Percentiles rank a stretch among this genome's conserved stretches.
Evolutionary conservation across 2,797 vertebrate genomes (phyloP).

Genomic region (Falco novaeseelandiae): DNA sequence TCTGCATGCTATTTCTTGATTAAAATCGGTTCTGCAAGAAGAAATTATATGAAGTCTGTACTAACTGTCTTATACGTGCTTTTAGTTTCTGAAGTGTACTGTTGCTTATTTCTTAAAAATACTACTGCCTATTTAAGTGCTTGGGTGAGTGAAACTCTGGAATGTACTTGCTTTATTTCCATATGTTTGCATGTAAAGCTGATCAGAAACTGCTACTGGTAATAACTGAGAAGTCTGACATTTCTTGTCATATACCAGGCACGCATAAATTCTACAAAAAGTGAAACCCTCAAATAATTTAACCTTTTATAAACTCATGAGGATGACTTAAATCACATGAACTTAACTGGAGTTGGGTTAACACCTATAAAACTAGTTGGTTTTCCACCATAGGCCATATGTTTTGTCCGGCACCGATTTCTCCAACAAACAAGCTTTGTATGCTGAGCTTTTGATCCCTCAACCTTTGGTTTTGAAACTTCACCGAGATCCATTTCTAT

Average conservation of each 20-base stretch:
- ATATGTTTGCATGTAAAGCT: not conserved
- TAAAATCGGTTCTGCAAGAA: not conserved
- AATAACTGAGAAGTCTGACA: not conserved
- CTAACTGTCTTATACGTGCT: not conserved
- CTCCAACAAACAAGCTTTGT: not conserved
- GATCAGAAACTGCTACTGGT: not conserved
- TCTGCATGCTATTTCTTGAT: not conserved
- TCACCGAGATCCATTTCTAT: not conserved
- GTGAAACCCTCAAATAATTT: not conserved
- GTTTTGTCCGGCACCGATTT: not conserved
- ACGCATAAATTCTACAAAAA: not conserved
- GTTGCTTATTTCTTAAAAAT: not conserved
- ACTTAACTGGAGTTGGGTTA: not conserved
- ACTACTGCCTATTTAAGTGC: not conserved
- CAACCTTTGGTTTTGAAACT: not conserved
- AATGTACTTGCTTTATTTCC: not conserved
- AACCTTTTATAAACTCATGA: not conserved
- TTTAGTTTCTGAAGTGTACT: not conserved
- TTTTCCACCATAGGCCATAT: not conserved
- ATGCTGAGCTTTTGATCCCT: not conserved
- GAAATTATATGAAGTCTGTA: not conserved
- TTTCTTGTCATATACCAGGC: not conserved
- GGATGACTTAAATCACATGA: not conserved
- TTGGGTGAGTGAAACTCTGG: not conserved
- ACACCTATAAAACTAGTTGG: not conserved